Conservation (phyloP, 2,113 vertebrate species). For the Anhinga anhinga region DNA sequence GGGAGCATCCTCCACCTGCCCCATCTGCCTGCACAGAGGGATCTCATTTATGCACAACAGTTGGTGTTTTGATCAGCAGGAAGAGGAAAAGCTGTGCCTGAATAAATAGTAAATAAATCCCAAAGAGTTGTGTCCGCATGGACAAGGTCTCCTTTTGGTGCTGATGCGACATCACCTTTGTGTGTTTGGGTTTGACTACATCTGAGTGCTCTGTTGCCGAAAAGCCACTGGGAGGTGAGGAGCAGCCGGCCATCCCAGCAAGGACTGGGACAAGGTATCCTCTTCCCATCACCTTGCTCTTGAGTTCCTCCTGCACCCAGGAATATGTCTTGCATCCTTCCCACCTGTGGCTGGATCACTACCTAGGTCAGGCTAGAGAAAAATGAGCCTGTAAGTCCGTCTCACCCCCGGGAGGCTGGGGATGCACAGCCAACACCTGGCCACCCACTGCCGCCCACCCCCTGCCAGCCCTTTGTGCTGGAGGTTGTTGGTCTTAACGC, state of each 20-base stretch:
- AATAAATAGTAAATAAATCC: not conserved
- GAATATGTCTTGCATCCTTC: not conserved
- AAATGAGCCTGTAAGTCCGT: not conserved
- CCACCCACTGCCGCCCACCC: too few species aligned
- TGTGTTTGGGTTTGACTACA: not conserved
- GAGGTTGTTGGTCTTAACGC: not conserved
- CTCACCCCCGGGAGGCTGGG: too few species aligned
- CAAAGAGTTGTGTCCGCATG: not conserved
- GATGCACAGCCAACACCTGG: not conserved
- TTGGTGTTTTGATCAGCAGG: not conserved
- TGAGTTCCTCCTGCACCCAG: not conserved
- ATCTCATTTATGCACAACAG: not conserved
- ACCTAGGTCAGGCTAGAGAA: not conserved
- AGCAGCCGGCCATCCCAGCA: not conserved
- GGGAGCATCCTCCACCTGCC: not conserved
- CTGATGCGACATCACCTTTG: not conserved
- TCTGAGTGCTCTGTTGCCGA: not conserved
- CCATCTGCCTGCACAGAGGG: fast-evolving
- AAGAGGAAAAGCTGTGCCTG: not conserved
- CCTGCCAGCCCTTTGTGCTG: not conserved
- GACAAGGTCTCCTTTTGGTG: not conserved
- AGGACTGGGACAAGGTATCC: not conserved
- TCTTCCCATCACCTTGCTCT: fast-evolving
- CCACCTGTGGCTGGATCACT: fast-evolving
- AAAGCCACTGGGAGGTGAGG: not conserved